These are phyloP conservation scores for Amphipyra tragopoginis DNA, from an alignment of 2,888 invertebrate genomes.

Conservation along the genomic window DNA sequence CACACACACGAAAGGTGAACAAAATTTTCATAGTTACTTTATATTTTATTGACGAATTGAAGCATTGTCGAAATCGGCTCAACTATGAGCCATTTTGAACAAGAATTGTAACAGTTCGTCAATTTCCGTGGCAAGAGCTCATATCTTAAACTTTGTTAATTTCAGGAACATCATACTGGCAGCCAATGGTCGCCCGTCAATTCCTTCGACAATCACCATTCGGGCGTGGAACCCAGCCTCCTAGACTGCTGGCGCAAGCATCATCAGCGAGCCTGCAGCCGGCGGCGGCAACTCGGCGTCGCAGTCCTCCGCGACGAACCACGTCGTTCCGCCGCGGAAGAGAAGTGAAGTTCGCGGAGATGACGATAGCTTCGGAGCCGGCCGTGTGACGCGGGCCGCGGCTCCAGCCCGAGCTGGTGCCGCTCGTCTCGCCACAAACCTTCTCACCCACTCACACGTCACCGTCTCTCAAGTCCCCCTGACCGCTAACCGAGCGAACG, in stretches of 20 bases:
- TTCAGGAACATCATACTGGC: constrained; percentile 90
- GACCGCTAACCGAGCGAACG: constrained; percentile 77
- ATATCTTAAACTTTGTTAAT: constrained; percentile 1
- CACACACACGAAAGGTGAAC: constrained; percentile 75
- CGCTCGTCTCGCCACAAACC: constrained; percentile 76
- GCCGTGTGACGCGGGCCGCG: constrained; percentile 88
- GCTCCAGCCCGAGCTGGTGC: constrained; percentile 89
- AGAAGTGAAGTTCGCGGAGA: constrained; percentile 89
- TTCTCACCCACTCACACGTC: constrained; percentile 64
- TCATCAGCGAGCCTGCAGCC: constrained; percentile 87
- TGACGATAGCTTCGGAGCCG: constrained; percentile 71
- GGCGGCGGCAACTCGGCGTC: constrained; percentile 67
- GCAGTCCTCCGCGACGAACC: constrained; percentile 81
- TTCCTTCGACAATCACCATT: constrained; percentile 93
- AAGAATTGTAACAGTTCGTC: too few relatives aligned
- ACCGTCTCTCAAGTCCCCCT: constrained; percentile 68
- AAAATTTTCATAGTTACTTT: not conserved
- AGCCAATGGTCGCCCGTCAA: constrained; percentile 93
- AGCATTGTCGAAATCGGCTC: too few relatives aligned
- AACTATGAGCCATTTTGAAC: too few relatives aligned
- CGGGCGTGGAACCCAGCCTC: constrained; percentile 73
- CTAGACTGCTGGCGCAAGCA: constrained; percentile 79
- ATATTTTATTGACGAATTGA: too few relatives aligned
- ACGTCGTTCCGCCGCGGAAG: constrained; percentile 85
- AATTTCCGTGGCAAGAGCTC: too few relatives aligned